A percentile compares a stretch with the other conserved stretches of the same genome.
Evolutionary conservation across 2,113 vertebrate genomes (phyloP).

Genomic region (Lipophrys pholis): DNA sequence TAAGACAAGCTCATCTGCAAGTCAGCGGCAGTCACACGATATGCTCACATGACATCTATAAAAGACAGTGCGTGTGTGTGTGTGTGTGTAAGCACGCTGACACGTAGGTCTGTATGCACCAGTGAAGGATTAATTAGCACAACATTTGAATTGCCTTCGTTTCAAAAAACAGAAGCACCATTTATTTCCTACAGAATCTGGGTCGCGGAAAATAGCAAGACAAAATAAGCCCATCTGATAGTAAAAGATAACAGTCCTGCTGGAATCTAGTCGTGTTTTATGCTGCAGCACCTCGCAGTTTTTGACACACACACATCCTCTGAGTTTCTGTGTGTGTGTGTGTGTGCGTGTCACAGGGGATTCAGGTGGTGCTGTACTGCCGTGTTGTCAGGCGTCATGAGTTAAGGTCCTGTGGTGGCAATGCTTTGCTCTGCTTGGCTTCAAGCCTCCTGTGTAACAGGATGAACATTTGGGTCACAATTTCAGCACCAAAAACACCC

Average conservation of each 20-base stretch:
- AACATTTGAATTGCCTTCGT: constrained; percentile 28
- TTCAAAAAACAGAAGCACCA: constrained; percentile 71
- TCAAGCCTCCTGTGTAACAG: constrained; percentile 67
- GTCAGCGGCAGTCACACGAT: constrained; percentile 34
- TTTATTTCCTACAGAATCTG: constrained; percentile 55
- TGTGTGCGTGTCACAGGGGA: constrained; percentile 12
- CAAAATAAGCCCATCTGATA: constrained; percentile 39
- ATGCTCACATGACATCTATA: constrained; percentile 31
- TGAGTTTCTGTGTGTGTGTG: constrained; percentile 19
- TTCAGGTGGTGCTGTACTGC: constrained; percentile 33
- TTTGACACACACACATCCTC: constrained; percentile 19
- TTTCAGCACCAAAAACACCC: constrained; percentile 62
- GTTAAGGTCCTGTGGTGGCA: constrained; percentile 51
- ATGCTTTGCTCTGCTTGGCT: constrained; percentile 54
- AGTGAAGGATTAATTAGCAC: constrained; percentile 27
- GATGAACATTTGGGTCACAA: constrained; percentile 57
- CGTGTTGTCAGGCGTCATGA: constrained; percentile 22
- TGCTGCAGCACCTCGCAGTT: constrained; percentile 38
- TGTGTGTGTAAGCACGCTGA: constrained; percentile 51
- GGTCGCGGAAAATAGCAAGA: constrained; percentile 17
- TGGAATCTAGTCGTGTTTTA: constrained; percentile 40
- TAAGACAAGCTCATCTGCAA: constrained; percentile 49
- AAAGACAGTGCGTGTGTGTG: constrained; percentile 52
- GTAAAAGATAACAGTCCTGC: constrained; percentile 51
- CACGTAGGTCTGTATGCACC: constrained; percentile 60